These are phyloP conservation scores for Dipus sagitta DNA, from an alignment of 2,797 vertebrate genomes.

Conservation along the genomic window DNA sequence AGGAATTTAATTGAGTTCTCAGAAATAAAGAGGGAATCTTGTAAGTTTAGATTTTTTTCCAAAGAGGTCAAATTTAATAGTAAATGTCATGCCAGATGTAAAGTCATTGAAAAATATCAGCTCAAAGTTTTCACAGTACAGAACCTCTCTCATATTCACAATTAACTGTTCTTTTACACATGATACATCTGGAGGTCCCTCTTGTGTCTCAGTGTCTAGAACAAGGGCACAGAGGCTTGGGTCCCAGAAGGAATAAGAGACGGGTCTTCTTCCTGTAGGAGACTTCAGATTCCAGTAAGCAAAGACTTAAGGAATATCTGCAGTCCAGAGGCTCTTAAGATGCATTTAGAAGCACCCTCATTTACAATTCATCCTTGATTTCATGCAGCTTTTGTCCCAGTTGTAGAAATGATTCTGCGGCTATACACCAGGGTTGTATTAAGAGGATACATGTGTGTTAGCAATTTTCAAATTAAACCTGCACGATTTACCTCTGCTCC, in stretches of 20 bases:
- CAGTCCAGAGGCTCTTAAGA: conserved; percentile 21
- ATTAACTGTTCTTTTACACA: background rate
- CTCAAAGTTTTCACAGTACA: conserved; percentile 11
- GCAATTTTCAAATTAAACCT: conserved; percentile 76
- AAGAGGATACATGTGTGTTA: conserved; percentile 61
- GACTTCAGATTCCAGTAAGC: background rate
- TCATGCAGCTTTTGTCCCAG: conserved; percentile 52
- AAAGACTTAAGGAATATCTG: conserved; percentile 14
- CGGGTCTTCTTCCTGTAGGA: background rate
- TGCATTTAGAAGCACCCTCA: background rate
- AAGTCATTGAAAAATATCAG: conserved; percentile 50
- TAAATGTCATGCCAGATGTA: conserved; percentile 48
- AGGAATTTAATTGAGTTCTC: conserved; percentile 46
- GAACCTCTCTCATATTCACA: background rate
- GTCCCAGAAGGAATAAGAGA: background rate
- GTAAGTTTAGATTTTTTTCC: conserved; percentile 40
- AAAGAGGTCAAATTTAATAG: conserved; percentile 38
- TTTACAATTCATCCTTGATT: conserved; percentile 59
- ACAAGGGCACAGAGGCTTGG: background rate
- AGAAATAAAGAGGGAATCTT: conserved; percentile 3
- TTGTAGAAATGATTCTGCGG: conserved; percentile 38
- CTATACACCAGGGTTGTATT: conserved; percentile 48
- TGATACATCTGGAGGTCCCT: background rate
- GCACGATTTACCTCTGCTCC: conserved; percentile 51
- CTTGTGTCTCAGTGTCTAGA: background rate